Evolutionary conservation across 2,797 vertebrate species (phyloP).

Genomic region (Alcedo atthis): DNA sequence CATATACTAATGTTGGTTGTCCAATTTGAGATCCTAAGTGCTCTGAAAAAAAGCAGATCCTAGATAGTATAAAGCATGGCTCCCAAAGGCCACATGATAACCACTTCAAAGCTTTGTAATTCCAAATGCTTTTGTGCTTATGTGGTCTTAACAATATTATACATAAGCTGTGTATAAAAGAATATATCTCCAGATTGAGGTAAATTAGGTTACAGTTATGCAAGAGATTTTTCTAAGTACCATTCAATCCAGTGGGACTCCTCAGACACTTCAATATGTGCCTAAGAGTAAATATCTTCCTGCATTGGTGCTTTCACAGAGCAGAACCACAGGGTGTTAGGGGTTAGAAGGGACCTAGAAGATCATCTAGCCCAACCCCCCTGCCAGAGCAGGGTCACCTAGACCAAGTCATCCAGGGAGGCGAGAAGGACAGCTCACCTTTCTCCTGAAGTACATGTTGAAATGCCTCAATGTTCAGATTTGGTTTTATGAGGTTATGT

Average conservation of each 20-base stretch:
- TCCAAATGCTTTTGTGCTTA: not conserved
- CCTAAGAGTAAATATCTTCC: not conserved
- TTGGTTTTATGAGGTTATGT: not conserved
- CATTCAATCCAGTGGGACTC: not conserved
- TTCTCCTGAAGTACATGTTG: not conserved
- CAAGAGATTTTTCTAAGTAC: conserved; percentile 17
- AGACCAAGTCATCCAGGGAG: no score
- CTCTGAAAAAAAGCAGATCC: not conserved
- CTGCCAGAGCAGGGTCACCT: no score
- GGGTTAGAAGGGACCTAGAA: no score
- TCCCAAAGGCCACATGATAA: not conserved
- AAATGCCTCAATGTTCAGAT: not conserved
- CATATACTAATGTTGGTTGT: not conserved
- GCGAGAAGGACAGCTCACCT: not conserved
- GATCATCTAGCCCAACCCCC: no score
- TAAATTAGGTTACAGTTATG: conserved; percentile 33
- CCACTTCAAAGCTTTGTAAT: conserved; percentile 42
- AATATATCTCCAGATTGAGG: conserved; percentile 5
- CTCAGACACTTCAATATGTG: not conserved
- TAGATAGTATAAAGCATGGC: not conserved
- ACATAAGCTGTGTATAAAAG: not conserved
- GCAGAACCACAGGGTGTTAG: no score
- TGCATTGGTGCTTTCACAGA: not conserved
- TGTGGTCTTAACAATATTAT: not conserved
- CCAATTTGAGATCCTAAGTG: not conserved